Evolutionary conservation across 2,888 invertebrate genomes (phyloP).

Genomic region (Dolomedes plantarius): DNA sequence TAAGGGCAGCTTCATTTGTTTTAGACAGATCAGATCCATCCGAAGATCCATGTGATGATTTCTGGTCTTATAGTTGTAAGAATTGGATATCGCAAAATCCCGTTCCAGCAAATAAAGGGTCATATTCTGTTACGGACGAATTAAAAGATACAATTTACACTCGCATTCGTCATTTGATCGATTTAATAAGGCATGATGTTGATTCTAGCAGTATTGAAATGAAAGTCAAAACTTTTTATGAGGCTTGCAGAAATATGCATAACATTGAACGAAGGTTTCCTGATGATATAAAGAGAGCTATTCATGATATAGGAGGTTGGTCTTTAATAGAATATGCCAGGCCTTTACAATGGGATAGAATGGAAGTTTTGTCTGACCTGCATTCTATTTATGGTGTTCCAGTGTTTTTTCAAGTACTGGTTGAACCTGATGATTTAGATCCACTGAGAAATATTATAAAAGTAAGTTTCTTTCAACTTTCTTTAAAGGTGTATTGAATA

Average conservation of each 20-base stretch:
- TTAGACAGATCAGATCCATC: constrained; percentile 73
- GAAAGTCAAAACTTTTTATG: constrained; percentile 81
- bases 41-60: constrained; percentile 79
- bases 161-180: constrained; percentile 76
- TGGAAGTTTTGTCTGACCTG: constrained; percentile 77
- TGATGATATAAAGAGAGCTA: constrained; percentile 79
- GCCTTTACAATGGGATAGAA: constrained; percentile 70
- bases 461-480: constrained; percentile 74
- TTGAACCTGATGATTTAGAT: constrained; percentile 79
- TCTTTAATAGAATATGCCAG: constrained; percentile 70
- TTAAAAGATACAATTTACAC: constrained; percentile 77
- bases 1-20: constrained; percentile 80
- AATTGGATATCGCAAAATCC: constrained; percentile 78
- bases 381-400: constrained; percentile 79
- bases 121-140: constrained; percentile 78
- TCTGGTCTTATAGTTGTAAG: constrained; percentile 80
- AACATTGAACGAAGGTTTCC: constrained; percentile 76
- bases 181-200: constrained; percentile 78
- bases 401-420: constrained; percentile 80
- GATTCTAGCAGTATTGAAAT: constrained; percentile 78
- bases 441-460: constrained; percentile 79
- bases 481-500: no score
- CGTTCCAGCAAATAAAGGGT: constrained; percentile 78
- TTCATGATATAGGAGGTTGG: constrained; percentile 78
- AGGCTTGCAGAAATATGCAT: constrained; percentile 79